Evolutionary conservation across 1,140 invertebrate species (phyloP), one percentile per base, ranked within the genome.

Genomic region (Orussus abietinus): DNA sequence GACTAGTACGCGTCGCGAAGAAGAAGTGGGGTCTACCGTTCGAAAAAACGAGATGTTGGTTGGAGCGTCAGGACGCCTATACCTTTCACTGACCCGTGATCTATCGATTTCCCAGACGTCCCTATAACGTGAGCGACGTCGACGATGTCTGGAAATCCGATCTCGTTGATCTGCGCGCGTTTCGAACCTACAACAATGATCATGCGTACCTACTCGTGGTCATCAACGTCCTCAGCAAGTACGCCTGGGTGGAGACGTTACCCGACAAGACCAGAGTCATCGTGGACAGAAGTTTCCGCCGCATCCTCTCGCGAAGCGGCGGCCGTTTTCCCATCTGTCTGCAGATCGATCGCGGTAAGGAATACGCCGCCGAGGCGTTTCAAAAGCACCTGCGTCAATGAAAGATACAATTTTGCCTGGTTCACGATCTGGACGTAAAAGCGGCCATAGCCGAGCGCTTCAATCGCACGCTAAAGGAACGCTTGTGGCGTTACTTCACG

Each of bases 91-190:
- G 13, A 25, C 15, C 33, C n/a, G 31, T 42, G 1, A 5, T 30
- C 20, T 19, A 28, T 22, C 28, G 33, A 22, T 47, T 47, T 40
- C 35, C 42, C 1, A 7, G 49, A 34, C 18, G 25, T 12, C 10
- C 11, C 3, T 47, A 47, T 13, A 39, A 39, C 14, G 41, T 51
- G 7, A n/a, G 7, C 0, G 42, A 44, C n/a, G 32, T 47, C 1
- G 49, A 48, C 19, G 42, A 48, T 14, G 32, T 52, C 1, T 48
- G 49, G 43, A 28, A 51, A 20, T 10, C 18, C 0, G 41, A 39
- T 39, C 21, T 48, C 4, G 11, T 30, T 5, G 35, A 48, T 37
- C 12, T 48, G 11, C 20, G 25, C 4, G 26, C 31, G 1, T n/a
- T 48, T 1, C 43, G 35, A 21, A 9, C n/a, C 17, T 12, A 34